Conservation (phyloP, 2,113 vertebrate species). For the Epinephelus cyanopodus region DNA sequence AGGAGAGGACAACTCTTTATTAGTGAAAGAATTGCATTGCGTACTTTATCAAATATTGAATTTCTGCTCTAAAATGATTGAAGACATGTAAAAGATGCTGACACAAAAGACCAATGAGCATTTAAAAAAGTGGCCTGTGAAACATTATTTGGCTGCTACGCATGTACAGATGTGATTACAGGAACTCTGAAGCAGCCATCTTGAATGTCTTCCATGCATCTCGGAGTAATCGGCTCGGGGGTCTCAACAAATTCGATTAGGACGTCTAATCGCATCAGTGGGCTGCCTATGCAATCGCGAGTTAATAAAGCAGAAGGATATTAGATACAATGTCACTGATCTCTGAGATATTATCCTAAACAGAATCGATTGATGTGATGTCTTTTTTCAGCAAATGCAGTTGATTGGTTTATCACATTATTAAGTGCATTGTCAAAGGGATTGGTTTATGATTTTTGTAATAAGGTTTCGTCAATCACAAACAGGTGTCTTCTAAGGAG, state of each 20-base stretch:
- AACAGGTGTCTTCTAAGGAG: not conserved
- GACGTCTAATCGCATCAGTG: constrained; percentile 66
- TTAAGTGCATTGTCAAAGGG: constrained; percentile 29
- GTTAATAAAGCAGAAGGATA: constrained; percentile 69
- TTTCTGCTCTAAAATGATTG: not conserved
- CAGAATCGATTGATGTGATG: constrained; percentile 37
- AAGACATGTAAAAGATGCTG: not conserved
- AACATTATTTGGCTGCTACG: not conserved
- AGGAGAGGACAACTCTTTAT: too few relatives aligned
- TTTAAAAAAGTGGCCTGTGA: not conserved
- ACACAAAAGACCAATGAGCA: not conserved
- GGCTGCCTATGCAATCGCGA: constrained; percentile 57
- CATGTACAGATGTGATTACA: not conserved
- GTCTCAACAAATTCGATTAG: constrained; percentile 67
- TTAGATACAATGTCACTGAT: constrained; percentile 60
- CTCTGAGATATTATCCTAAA: constrained; percentile 52
- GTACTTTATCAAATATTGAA: not conserved
- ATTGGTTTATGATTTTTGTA: constrained; percentile 32
- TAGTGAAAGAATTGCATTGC: too few relatives aligned
- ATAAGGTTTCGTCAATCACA: constrained; percentile 9
- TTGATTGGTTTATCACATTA: constrained; percentile 39
- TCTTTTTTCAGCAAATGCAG: constrained; percentile 17
- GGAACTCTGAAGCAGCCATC: constrained; percentile 18
- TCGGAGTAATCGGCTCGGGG: constrained; percentile 57
- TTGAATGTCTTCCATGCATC: constrained; percentile 37